These are phyloP conservation scores for Blera fallax DNA, from an alignment of 2,888 invertebrate species.

Conservation along the genomic window DNA sequence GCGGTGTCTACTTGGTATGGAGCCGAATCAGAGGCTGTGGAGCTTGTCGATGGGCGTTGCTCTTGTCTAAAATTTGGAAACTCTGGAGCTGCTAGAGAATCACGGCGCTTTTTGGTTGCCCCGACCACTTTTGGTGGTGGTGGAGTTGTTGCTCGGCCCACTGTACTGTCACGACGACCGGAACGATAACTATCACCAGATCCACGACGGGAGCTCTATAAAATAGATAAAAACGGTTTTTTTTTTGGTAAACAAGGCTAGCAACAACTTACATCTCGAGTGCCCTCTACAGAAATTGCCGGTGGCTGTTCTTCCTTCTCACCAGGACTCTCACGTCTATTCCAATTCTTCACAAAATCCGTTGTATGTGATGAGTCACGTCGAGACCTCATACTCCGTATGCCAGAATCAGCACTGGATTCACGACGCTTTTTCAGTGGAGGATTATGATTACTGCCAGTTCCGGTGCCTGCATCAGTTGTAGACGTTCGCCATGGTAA, in stretches of 20 bases:
- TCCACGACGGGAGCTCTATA: slow-evolving; percentile 83
- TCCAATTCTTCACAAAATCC: slow-evolving; percentile 88
- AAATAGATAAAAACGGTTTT: neutral
- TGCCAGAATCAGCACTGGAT: slow-evolving; percentile 93
- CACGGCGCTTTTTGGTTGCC: slow-evolving; percentile 85
- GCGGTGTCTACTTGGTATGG: slow-evolving; percentile 85
- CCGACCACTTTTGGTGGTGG: slow-evolving; percentile 85
- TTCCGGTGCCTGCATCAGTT: slow-evolving; percentile 83
- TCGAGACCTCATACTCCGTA: slow-evolving; percentile 88
- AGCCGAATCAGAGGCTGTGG: slow-evolving; percentile 88
- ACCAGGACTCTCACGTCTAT: slow-evolving; percentile 85
- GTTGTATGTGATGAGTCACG: slow-evolving; percentile 88
- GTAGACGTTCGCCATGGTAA: slow-evolving; percentile 90
- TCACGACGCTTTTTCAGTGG: slow-evolving; percentile 89
- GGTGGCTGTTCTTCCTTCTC: slow-evolving; percentile 79
- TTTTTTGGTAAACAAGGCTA: neutral
- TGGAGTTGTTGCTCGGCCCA: slow-evolving; percentile 82
- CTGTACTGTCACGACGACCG: slow-evolving; percentile 87
- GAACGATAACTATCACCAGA: slow-evolving; percentile 87
- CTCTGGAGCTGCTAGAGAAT: slow-evolving; percentile 83
- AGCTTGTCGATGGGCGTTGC: slow-evolving; percentile 87
- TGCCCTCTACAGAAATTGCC: slow-evolving; percentile 70
- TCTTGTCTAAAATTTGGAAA: slow-evolving; percentile 83
- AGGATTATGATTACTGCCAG: slow-evolving; percentile 81
- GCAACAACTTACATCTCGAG: slow-evolving; percentile 67